A percentile compares a stretch with the other conserved stretches of the same genome.
Evolutionary conservation across 2,888 invertebrate genomes (phyloP).

Genomic region (Odontothrips loti): DNA sequence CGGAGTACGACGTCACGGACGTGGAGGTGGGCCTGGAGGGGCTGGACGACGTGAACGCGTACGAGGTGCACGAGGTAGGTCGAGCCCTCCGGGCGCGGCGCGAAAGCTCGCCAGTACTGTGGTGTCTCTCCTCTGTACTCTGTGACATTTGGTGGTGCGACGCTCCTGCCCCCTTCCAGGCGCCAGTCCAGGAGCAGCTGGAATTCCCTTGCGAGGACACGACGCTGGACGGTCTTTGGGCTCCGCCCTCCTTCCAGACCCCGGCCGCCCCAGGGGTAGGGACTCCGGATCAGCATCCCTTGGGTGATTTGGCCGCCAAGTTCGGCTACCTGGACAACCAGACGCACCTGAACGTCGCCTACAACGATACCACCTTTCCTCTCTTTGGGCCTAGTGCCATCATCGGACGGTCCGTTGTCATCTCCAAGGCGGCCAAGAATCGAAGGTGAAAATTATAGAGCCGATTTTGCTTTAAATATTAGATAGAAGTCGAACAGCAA

Average conservation of each 20-base stretch:
- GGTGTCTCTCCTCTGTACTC: too few species aligned
- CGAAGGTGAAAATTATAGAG: slow-evolving; percentile 42
- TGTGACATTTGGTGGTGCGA: neutral
- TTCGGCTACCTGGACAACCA: slow-evolving; percentile 70
- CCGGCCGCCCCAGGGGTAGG: slow-evolving; percentile 48
- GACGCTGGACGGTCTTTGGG: slow-evolving; percentile 79
- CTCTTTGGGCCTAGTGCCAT: slow-evolving; percentile 77
- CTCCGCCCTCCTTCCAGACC: slow-evolving; percentile 53
- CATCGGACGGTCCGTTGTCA: slow-evolving; percentile 78
- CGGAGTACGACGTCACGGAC: slow-evolving; percentile 77
- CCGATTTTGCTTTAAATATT: too few species aligned
- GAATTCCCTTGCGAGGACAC: slow-evolving; percentile 84
- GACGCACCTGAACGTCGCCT: slow-evolving; percentile 50
- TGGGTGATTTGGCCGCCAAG: slow-evolving; percentile 82
- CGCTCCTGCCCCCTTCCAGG: slow-evolving; percentile 52
- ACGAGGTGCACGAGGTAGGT: slow-evolving; percentile 76
- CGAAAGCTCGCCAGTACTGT: neutral
- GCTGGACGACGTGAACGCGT: slow-evolving; percentile 62
- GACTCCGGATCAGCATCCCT: slow-evolving; percentile 78
- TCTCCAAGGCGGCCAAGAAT: slow-evolving; percentile 63
- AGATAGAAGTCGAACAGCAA: neutral
- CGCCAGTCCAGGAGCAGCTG: slow-evolving; percentile 73
- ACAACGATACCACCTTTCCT: slow-evolving; percentile 77
- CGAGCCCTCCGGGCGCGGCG: neutral
- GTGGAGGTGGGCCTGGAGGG: slow-evolving; percentile 72